Base-by-base conservation (phyloP, 2,888 invertebrate species). In the Seira musarum region DNA sequence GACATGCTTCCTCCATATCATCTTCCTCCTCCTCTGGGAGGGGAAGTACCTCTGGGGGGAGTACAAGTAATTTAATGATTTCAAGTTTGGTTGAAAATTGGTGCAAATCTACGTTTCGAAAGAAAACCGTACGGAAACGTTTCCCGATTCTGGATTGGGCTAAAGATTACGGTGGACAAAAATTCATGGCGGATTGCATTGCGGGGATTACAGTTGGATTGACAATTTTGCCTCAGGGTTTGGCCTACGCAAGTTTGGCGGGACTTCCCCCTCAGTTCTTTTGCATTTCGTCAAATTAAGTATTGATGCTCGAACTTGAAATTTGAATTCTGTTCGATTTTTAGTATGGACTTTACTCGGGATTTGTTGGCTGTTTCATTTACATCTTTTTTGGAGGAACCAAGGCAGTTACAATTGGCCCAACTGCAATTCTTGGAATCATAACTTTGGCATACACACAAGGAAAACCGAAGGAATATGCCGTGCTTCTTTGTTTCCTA, bases 181-280 rank as follows among this genome's bases (percentile, higher is more conserved):
- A 88, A 77, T 83, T 90, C 13, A 88, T 89, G 81, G 88, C 89
- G 24, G 91, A 91, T 83, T 19, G 89, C 24, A 88, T 91, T 66
- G 90, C 90, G 46, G 90, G 90, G 24, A 83, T 90, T 40, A 90
- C 90, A 0, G 90, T 91, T 1, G 90, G 89, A 0, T 88, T 91
- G 70, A 90, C 90, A 0, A 89, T 91, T 35, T 89, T 91, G 19
- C 91, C 90, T 2, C 90, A 90, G 71, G 85, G 89, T 1, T 60
- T 84, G 21, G 85, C 85, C 0, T 85, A 85, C 35, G 84, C 84
- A 1, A 83, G 80, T 1, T 82, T 85, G 24, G 82, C 40, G 1
- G 82, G 82, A 13, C 53, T 85, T 61, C 83, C 84, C 0, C 83
- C 83, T 13, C 84, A 84, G 66, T 30, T 30, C 30, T n/a, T n/a